Conservation (phyloP, 2,113 vertebrate genomes). For the Oncorhynchus clarkii region DNA sequence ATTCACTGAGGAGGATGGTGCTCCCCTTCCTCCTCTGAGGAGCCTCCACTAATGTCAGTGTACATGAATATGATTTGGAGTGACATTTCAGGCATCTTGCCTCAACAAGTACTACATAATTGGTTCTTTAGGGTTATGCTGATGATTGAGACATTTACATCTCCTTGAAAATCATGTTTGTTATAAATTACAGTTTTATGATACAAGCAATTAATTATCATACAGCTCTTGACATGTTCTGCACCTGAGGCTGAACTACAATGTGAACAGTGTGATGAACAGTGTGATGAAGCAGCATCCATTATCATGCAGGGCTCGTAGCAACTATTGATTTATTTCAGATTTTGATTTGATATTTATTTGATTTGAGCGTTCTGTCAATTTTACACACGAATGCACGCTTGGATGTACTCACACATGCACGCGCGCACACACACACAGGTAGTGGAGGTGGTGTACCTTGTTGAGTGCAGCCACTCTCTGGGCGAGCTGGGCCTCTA, state of each 20-base stretch:
- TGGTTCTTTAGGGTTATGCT: no score
- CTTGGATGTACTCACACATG: background rate
- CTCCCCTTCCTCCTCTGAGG: no score
- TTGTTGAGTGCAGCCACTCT: slow-evolving; percentile 90
- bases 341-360: no score
- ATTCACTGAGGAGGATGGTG: no score
- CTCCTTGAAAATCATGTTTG: background rate
- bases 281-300: no score
- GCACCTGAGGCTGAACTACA: slow-evolving; percentile 28
- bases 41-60: background rate
- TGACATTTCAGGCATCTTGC: slow-evolving; percentile 20
- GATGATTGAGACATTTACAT: background rate
- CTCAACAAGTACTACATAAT: slow-evolving; percentile 22
- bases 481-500: slow-evolving; percentile 91
- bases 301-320: no score
- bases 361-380: background rate
- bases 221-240: slow-evolving; percentile 27
- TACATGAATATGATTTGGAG: slow-evolving; percentile 5
- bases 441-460: slow-evolving; percentile 49
- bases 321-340: no score
- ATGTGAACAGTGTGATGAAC: background rate
- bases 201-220: background rate
- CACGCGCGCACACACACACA: slow-evolving; percentile 31
- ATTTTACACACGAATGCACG: background rate
- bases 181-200: background rate